A percentile compares a stretch with the other conserved stretches of the same genome.
These are phyloP conservation scores for Pluvialis apricaria DNA, from an alignment of 2,113 vertebrate species.

Conservation along the genomic window DNA sequence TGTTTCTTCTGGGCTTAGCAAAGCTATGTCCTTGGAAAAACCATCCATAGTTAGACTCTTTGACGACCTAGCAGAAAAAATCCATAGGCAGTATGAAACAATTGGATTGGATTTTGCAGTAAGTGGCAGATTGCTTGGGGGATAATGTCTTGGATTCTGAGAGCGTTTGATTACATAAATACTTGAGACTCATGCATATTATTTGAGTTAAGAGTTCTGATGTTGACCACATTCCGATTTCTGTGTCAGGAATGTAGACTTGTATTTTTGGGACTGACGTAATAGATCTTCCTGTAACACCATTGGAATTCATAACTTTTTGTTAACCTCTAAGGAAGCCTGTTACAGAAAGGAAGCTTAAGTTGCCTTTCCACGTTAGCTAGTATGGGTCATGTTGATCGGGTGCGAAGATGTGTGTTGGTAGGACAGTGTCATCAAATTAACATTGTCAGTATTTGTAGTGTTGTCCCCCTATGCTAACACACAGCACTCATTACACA, in stretches of 20 bases:
- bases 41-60: conserved; percentile 95
- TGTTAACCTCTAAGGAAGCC: not conserved
- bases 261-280: not conserved
- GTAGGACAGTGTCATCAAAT: not conserved
- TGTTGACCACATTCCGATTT: not conserved
- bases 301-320: not conserved
- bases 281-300: not conserved
- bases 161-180: not conserved
- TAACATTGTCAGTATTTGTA: no score
- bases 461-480: not conserved
- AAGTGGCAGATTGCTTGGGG: conserved; percentile 53
- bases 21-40: conserved; percentile 95
- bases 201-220: not conserved
- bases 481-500: not conserved
- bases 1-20: conserved; percentile 91
- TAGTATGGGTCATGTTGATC: not conserved
- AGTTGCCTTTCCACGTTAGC: not conserved
- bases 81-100: conserved; percentile 95
- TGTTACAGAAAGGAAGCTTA: not conserved
- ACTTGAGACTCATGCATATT: not conserved
- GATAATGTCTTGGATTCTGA: not conserved
- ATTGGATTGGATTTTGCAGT: conserved; percentile 91
- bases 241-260: not conserved
- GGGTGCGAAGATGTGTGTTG: not conserved
- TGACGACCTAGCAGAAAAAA: conserved; percentile 95